These are phyloP conservation scores for Alethe castanea DNA, from an alignment of 2,113 vertebrate genomes.

Conservation along the genomic window DNA sequence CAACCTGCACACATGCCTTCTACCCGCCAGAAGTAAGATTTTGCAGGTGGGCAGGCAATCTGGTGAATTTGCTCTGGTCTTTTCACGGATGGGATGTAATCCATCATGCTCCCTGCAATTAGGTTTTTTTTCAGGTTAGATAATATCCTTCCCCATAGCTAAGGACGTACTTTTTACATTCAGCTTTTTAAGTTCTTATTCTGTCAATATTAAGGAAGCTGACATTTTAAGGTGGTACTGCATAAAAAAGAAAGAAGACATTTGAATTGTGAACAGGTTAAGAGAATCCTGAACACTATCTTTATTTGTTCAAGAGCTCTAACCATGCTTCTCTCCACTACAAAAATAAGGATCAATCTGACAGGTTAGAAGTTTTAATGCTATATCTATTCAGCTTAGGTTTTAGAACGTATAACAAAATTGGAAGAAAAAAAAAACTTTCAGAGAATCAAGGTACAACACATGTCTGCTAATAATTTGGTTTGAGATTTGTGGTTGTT, in stretches of 20 bases:
- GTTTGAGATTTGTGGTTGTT: background rate
- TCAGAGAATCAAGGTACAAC: accelerated
- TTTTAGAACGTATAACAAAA: background rate
- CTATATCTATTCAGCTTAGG: background rate
- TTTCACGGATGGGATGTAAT: background rate
- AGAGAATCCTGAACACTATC: background rate
- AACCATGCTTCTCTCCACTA: background rate
- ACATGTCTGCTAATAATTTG: background rate
- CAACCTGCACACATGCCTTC: background rate
- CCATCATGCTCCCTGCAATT: background rate
- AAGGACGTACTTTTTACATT: background rate
- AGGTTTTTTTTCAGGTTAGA: background rate
- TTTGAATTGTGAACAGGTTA: background rate
- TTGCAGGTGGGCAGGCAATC: background rate
- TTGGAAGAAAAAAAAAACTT: background rate
- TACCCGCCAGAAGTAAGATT: background rate
- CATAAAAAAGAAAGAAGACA: background rate
- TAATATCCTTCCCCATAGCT: background rate
- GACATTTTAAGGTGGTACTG: background rate
- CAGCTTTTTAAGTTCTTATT: background rate
- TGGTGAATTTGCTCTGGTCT: background rate
- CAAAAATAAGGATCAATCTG: background rate
- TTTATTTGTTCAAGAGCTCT: background rate
- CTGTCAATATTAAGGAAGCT: background rate
- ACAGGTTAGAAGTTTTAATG: background rate